Percentiles rank a stretch among this genome's conserved stretches.
Conservation (phyloP, 1,140 invertebrate species). For the Heterodera carotae region DNA sequence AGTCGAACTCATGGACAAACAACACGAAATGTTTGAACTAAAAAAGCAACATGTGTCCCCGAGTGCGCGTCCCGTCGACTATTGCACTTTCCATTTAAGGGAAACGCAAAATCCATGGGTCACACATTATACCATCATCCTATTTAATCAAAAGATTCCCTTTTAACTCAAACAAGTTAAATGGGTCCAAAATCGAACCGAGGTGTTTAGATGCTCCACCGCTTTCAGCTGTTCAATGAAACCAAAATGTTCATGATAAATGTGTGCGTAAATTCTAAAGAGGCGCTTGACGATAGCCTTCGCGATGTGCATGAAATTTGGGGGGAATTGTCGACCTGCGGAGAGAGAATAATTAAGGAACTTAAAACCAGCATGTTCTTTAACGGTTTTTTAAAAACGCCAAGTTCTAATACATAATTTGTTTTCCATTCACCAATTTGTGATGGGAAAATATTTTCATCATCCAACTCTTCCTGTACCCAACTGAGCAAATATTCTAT, state of each 20-base stretch:
- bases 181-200: background rate
- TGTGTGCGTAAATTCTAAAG: constrained; percentile 98
- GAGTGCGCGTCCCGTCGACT: too few species aligned
- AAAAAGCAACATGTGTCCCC: background rate
- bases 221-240: constrained; percentile 96
- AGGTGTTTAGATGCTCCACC: constrained; percentile 96
- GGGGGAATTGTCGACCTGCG: constrained; percentile 58
- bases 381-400: background rate
- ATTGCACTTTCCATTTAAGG: too few species aligned
- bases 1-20: constrained; percentile 95
- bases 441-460: constrained; percentile 95
- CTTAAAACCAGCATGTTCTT: background rate
- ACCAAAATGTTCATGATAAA: constrained; percentile 98
- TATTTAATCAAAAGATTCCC: too few species aligned
- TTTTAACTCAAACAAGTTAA: too few species aligned
- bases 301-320: constrained; percentile 83
- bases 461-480: constrained; percentile 98
- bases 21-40: constrained; percentile 99
- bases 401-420: background rate
- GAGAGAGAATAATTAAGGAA: background rate
- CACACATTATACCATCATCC: too few species aligned
- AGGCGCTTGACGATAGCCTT: constrained; percentile 96
- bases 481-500: constrained; percentile 99
- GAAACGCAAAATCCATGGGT: too few species aligned
- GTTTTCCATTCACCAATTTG: constrained; percentile 85